Conservation (phyloP, 2,888 invertebrate species). For the Lasioglossum zephyrum region DNA sequence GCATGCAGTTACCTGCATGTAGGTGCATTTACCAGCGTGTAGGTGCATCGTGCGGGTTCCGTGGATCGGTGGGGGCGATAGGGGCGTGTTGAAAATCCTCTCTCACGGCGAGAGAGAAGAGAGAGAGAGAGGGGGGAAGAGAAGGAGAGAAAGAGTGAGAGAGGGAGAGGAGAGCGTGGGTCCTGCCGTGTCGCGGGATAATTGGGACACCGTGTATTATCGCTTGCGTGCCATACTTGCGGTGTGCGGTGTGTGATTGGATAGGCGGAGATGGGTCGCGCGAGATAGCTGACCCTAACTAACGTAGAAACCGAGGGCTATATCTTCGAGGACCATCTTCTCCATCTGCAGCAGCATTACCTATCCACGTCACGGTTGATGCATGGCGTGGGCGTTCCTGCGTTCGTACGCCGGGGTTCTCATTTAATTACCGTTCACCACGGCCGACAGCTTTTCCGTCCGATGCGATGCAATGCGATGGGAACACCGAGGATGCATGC, state of each 20-base stretch:
- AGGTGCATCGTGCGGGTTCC: constrained; percentile 5
- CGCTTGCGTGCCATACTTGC: constrained; percentile 83
- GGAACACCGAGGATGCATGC: neutral
- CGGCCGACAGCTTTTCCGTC: constrained; percentile 19
- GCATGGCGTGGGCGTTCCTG: constrained; percentile 84
- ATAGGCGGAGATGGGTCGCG: constrained; percentile 84
- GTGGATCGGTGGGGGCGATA: constrained; percentile 49
- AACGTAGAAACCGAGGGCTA: constrained; percentile 78
- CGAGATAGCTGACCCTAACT: constrained; percentile 84
- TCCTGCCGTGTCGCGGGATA: constrained; percentile 82
- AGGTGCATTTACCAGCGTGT: neutral
- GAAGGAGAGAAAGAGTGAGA: neutral
- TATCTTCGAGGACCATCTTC: constrained; percentile 83
- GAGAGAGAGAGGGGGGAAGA: neutral
- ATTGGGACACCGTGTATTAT: constrained; percentile 84
- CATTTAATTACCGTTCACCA: constrained; percentile 81
- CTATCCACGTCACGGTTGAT: constrained; percentile 83
- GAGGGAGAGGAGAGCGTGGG: constrained; percentile 55
- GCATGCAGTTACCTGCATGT: neutral
- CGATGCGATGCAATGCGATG: constrained; percentile 20
- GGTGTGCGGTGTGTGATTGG: constrained; percentile 83
- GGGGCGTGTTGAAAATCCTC: constrained; percentile 80
- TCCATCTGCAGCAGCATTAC: constrained; percentile 82
- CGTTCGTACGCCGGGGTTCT: constrained; percentile 82
- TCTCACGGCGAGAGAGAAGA: constrained; percentile 73